Evolutionary conservation across 2,113 vertebrate species (phyloP).

Genomic region (Patagioenas fasciata): DNA sequence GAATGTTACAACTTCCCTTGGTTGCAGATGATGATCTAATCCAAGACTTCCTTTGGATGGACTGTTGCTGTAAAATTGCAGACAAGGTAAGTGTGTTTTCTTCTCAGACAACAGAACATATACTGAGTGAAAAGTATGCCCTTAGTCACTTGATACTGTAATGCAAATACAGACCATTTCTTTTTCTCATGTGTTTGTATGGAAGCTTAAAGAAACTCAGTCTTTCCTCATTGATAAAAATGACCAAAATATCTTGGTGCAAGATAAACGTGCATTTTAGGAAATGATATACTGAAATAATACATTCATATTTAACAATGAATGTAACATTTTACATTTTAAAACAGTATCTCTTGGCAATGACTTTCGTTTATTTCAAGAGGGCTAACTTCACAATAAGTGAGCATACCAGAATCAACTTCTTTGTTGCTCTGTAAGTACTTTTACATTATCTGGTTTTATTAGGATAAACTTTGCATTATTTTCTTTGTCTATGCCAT

Average conservation of each 20-base stretch:
- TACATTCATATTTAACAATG: constrained; percentile 22
- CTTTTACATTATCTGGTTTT: constrained; percentile 37
- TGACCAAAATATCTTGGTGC: background rate
- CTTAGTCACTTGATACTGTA: background rate
- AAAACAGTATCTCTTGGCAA: constrained; percentile 94
- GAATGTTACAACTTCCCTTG: constrained; percentile 55
- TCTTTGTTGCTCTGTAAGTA: constrained; percentile 97
- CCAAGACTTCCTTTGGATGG: constrained; percentile 94
- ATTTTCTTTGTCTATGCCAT: background rate
- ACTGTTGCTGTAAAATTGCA: constrained; percentile 91
- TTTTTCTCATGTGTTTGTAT: background rate
- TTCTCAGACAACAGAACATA: background rate
- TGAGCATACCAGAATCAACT: constrained; percentile 91
- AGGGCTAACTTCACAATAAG: constrained; percentile 85
- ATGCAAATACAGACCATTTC: background rate
- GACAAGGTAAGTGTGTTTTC: constrained; percentile 84
- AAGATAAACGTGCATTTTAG: background rate
- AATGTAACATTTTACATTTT: constrained; percentile 61
- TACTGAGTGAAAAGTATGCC: background rate
- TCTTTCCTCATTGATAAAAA: background rate
- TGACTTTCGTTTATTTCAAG: constrained; percentile 99
- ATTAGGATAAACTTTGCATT: background rate
- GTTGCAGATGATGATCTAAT: constrained; percentile 90
- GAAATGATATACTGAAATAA: constrained; percentile 1
- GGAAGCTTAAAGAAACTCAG: background rate